Base-by-base conservation (phyloP, 2,888 invertebrate species). In the Pollenia griseotomentosa region DNA sequence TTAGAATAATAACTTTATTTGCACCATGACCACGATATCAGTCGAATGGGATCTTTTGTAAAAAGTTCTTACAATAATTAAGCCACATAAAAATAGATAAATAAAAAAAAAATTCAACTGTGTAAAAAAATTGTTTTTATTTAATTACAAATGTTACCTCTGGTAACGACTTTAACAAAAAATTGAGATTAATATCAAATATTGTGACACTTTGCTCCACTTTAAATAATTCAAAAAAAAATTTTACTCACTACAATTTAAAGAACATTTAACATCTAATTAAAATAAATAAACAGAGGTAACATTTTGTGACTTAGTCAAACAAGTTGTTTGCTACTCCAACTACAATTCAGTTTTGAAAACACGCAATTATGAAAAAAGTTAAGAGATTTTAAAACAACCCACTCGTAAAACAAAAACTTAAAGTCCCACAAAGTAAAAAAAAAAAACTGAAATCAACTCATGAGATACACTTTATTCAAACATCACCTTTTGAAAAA, bases 391-490 rank as follows among this genome's bases (percentile, higher is more conserved):
- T 51, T 44, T 33, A 65, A 23, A 63, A 55, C 73, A 81, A 40
- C 73, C 81, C 81, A 80, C 80, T 16, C 40, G 11, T 46, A 55
- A 63, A 73, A 63, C 12, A 71, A 12, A 48, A 61, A 44, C 61
- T 63, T 55, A 0, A 71, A 63, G 57, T 46, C 12, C 59, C 44
- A 57, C 12, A 66, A 57, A 70, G 6, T 46, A 23, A 65, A 23
- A 48, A 14, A 23, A 48, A 14, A 55, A 40, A 42, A 59, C 40
- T 61, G 11, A 59, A 33, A 11, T 14, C 10, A 70, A 4, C 33
- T 19, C 16, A 65, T 71, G 16, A 68, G 81, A 73, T 82, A 78
- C 78, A 73, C 73, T 63, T 51, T 51, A 8, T 71, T 65, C 51
- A 71, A 84, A 75, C 55, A 65, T 65, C 61, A 68, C 51, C 59